phyloP scores from a whole-genome alignment of 2,113 vertebrate species.

The Rhegmatorhina hoffmannsi region DNA sequence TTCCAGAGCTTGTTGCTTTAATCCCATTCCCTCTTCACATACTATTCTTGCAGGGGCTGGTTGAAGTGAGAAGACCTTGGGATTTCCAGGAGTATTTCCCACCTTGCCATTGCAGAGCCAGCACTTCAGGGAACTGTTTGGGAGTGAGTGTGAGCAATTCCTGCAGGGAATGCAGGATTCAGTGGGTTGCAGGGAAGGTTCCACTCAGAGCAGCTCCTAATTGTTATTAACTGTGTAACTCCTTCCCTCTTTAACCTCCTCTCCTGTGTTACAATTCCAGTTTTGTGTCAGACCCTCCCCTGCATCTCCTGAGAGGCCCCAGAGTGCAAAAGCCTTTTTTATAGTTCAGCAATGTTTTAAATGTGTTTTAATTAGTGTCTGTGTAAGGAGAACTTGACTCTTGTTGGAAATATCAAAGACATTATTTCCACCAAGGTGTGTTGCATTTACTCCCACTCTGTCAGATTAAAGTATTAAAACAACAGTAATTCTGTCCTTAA shows the following conservation, averaged over 20 bases:
- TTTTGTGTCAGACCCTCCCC: neutral
- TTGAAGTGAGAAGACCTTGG: neutral
- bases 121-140: neutral
- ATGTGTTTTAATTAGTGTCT: neutral
- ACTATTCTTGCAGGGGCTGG: neutral
- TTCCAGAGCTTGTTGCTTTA: neutral
- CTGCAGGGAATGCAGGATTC: neutral
- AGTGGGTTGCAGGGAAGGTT: neutral
- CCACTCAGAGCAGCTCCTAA: neutral
- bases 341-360: neutral
- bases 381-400: neutral
- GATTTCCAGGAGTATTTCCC: neutral
- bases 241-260: neutral
- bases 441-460: neutral
- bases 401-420: neutral
- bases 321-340: neutral
- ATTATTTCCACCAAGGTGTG: neutral
- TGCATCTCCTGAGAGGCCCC: neutral
- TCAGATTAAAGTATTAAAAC: neutral
- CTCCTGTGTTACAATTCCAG: neutral
- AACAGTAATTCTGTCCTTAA: neutral
- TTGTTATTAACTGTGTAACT: neutral
- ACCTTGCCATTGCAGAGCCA: neutral
- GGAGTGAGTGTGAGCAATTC: neutral
- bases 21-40: neutral